phyloP scores from a whole-genome alignment of 2,888 invertebrate genomes.

The Thymelicus sylvestris region DNA sequence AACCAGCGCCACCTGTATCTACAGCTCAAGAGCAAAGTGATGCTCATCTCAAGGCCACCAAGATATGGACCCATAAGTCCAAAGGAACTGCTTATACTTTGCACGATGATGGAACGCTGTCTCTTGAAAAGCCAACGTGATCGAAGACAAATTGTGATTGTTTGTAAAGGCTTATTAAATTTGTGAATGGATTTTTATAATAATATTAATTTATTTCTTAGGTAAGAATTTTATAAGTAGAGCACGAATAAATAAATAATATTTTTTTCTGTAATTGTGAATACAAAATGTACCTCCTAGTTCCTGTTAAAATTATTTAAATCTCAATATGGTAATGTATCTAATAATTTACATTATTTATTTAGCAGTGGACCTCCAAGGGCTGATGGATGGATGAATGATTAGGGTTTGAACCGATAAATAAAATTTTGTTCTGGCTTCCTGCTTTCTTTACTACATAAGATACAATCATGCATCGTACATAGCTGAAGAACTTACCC shows the following conservation, averaged over 20 bases:
- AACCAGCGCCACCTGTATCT: conserved; percentile 62
- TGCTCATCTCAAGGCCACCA: conserved; percentile 72
- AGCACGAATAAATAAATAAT: conserved; percentile 85
- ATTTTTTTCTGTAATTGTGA: conserved; percentile 31
- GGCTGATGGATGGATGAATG: too few species aligned
- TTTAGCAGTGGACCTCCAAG: too few species aligned
- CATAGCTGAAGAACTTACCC: conserved; percentile 83
- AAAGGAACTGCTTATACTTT: conserved; percentile 73
- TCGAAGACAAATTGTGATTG: conserved; percentile 42
- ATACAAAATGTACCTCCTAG: too few species aligned
- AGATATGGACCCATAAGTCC: conserved; percentile 76
- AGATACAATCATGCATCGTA: too few species aligned
- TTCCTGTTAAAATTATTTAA: too few species aligned
- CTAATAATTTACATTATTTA: too few species aligned
- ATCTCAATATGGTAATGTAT: too few species aligned
- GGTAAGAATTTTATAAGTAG: neutral
- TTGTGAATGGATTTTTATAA: neutral
- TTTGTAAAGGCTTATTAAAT: neutral
- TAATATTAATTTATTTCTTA: conserved; percentile 25
- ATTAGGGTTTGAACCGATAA: too few species aligned
- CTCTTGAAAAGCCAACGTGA: conserved; percentile 59
- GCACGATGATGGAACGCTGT: conserved; percentile 72
- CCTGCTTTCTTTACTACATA: too few species aligned
- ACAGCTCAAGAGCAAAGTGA: conserved; percentile 69
- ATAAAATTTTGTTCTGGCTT: too few species aligned